phyloP scores from a whole-genome alignment of 1,140 invertebrate genomes.

The Brachionus asplanchnoidis region DNA sequence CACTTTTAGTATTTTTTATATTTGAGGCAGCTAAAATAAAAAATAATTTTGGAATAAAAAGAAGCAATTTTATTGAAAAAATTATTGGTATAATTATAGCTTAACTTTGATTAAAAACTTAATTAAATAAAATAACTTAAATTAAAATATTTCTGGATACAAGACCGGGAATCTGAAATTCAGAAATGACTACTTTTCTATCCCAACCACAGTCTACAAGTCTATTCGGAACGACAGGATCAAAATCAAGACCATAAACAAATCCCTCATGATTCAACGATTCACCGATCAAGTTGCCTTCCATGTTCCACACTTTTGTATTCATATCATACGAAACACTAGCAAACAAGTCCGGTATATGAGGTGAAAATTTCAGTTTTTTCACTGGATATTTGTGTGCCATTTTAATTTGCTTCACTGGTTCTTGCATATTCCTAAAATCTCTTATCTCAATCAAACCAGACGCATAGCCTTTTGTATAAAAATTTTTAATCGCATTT shows the following conservation, averaged over 20 bases:
- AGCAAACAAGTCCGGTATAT: not conserved
- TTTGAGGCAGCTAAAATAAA: no score
- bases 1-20: no score
- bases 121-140: not conserved
- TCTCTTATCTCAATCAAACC: conserved; percentile 36
- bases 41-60: no score
- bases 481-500: not conserved
- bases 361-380: conserved; percentile 33
- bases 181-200: conserved; percentile 39
- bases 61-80: no score
- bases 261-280: conserved; percentile 18
- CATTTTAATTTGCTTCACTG: not conserved
- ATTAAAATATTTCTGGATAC: conserved; percentile 1
- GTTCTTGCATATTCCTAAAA: not conserved
- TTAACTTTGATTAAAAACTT: not conserved
- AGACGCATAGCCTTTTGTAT: not conserved
- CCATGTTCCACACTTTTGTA: conserved; percentile 33
- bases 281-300: not conserved
- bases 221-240: conserved; percentile 15
- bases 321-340: conserved; percentile 37
- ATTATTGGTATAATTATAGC: no score
- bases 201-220: conserved; percentile 39
- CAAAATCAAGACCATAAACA: conserved; percentile 31
- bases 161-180: conserved; percentile 19
- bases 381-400: conserved; percentile 25